Percentiles rank a stretch among this genome's conserved stretches.
These are phyloP conservation scores for Caligus rogercresseyi DNA, from an alignment of 1,140 invertebrate species.

Conservation along the genomic window DNA sequence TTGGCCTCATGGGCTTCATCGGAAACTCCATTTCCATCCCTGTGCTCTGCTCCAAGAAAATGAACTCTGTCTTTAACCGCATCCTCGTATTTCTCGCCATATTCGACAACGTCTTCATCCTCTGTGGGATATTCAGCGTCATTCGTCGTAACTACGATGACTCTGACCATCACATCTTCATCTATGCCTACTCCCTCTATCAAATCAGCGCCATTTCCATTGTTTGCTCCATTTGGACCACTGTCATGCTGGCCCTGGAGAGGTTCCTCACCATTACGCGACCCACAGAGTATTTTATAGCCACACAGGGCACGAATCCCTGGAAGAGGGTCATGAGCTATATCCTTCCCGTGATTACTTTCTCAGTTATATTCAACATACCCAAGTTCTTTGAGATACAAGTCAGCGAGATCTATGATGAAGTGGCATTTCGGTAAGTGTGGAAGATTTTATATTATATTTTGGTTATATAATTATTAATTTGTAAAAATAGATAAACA, in stretches of 20 bases:
- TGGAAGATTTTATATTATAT: background rate
- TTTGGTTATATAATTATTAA: no score
- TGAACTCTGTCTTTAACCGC: slow-evolving; percentile 7
- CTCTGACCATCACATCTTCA: background rate
- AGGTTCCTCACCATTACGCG: slow-evolving; percentile 1
- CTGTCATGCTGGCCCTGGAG: slow-evolving; percentile 14
- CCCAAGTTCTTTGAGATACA: slow-evolving; percentile 12
- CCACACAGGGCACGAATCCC: slow-evolving; percentile 10
- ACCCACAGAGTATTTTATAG: slow-evolving; percentile 13
- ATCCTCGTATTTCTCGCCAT: slow-evolving; percentile 9
- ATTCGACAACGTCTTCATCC: slow-evolving; percentile 9
- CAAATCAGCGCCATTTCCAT: slow-evolving; percentile 7
- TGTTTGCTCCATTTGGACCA: slow-evolving; percentile 9
- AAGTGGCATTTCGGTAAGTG: background rate
- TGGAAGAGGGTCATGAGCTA: slow-evolving; percentile 5
- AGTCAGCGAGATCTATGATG: slow-evolving; percentile 1
- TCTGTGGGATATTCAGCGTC: slow-evolving; percentile 6
- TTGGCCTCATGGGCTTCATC: slow-evolving; percentile 1
- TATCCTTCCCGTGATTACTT: slow-evolving; percentile 5
- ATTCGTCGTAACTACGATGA: background rate
- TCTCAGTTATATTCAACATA: slow-evolving; percentile 6
- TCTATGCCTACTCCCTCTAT: slow-evolving; percentile 4
- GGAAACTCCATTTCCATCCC: slow-evolving; percentile 1
- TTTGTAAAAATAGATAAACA: no score
- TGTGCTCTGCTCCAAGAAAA: slow-evolving; percentile 10